Percentiles rank a stretch among this genome's conserved stretches.
Evolutionary conservation across 1,140 invertebrate species (phyloP).

Genomic region (Pomacea maculata): DNA sequence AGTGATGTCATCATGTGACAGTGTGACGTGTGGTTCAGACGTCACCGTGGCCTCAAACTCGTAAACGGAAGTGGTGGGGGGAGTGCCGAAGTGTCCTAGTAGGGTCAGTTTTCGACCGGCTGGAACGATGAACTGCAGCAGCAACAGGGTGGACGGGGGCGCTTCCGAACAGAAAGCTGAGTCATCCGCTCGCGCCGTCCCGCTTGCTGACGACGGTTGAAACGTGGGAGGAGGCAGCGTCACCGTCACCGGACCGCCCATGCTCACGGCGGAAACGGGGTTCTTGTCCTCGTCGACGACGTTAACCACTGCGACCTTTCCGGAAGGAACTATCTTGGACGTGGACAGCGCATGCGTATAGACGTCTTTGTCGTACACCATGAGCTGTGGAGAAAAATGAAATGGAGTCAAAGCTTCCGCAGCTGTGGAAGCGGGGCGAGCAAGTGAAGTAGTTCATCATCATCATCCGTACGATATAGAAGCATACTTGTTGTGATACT

Average conservation of each 20-base stretch:
- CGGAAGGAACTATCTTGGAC: background rate
- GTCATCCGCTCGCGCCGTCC: background rate
- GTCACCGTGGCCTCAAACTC: constrained; percentile 10
- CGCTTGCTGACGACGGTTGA: background rate
- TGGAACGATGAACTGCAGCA: background rate
- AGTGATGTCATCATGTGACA: constrained; percentile 4
- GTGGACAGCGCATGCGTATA: background rate
- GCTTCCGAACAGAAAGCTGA: background rate
- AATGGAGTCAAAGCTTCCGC: too few relatives aligned
- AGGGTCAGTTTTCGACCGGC: background rate
- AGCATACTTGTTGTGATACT: too few relatives aligned
- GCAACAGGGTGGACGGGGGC: background rate
- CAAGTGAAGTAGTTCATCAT: too few relatives aligned
- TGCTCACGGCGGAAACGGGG: background rate
- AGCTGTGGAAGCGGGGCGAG: too few relatives aligned
- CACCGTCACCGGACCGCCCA: background rate
- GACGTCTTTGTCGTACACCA: background rate
- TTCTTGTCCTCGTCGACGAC: background rate
- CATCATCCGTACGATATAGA: too few relatives aligned
- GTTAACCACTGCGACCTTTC: background rate
- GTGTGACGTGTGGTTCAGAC: background rate
- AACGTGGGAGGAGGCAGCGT: background rate
- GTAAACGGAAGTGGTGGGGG: background rate
- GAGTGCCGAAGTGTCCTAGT: background rate
- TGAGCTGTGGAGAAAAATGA: background rate